phyloP scores from a whole-genome alignment of 2,113 vertebrate genomes.

The Fukomys damarensis region DNA sequence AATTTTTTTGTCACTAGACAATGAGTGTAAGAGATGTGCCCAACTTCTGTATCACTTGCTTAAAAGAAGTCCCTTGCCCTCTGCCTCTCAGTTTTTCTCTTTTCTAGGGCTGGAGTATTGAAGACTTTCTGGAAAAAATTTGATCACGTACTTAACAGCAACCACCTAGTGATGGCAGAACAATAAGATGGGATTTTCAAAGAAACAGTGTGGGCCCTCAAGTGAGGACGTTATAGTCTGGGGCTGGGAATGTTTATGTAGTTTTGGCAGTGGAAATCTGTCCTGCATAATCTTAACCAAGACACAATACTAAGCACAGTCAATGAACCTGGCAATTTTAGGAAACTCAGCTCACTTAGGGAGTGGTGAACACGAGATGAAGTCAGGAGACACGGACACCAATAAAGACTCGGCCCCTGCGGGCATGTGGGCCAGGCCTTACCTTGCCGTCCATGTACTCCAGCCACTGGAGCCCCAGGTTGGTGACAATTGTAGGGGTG shows the following conservation, averaged over 20 bases:
- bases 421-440: not conserved
- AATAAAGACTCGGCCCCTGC: not conserved
- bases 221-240: not conserved
- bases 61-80: not conserved
- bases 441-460: conserved; percentile 95
- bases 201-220: not conserved
- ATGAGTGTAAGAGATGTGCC: not conserved
- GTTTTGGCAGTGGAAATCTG: not conserved
- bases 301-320: not conserved
- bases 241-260: not conserved
- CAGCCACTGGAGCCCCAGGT: conserved; percentile 97
- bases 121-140: not conserved
- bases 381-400: not conserved
- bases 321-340: not conserved
- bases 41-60: conserved; percentile 16
- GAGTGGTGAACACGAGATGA: not conserved
- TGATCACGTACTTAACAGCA: not conserved
- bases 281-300: not conserved
- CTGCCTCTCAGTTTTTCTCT: not conserved
- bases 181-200: not conserved
- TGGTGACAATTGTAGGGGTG: conserved; percentile 94
- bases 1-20: not conserved
- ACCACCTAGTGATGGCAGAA: not conserved
- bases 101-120: not conserved
- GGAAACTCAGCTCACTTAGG: not conserved